phyloP scores from a whole-genome alignment of 1,140 invertebrate species.

The Drosophila funebris region DNA sequence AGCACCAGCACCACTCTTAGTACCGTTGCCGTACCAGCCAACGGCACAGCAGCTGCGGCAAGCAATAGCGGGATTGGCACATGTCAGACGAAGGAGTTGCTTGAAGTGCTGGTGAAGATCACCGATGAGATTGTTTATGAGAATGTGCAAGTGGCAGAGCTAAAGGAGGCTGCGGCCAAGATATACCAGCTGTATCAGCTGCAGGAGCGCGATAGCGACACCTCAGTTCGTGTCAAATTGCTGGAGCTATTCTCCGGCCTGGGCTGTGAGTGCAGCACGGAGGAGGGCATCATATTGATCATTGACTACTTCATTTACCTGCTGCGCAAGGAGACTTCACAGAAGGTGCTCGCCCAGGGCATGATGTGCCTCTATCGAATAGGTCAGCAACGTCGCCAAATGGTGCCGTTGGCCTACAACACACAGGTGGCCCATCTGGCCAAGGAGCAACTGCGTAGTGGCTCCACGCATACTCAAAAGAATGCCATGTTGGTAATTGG shows the following conservation, averaged over 20 bases:
- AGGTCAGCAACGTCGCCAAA: constrained; percentile 54
- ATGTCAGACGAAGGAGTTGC: constrained; percentile 54
- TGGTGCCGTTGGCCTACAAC: constrained; percentile 65
- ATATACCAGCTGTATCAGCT: constrained; percentile 70
- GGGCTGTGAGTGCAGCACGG: constrained; percentile 59
- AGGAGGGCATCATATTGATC: constrained; percentile 57
- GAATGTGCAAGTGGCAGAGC: constrained; percentile 57
- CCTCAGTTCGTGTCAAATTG: constrained; percentile 71
- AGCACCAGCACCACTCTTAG: too few species aligned
- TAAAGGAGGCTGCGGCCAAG: constrained; percentile 62
- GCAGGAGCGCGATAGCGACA: constrained; percentile 74
- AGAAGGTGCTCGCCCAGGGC: constrained; percentile 87
- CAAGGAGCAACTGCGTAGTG: constrained; percentile 88
- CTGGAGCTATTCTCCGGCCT: constrained; percentile 69
- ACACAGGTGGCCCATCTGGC: constrained; percentile 83
- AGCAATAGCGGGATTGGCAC: not conserved
- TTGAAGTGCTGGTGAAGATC: constrained; percentile 75
- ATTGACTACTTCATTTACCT: constrained; percentile 90
- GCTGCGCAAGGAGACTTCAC: constrained; percentile 91
- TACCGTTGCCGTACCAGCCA: too few species aligned
- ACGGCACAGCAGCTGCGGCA: not conserved
- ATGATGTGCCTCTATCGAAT: constrained; percentile 77
- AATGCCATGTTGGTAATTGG: constrained; percentile 91
- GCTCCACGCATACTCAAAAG: constrained; percentile 91
- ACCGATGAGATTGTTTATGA: constrained; percentile 72